These are phyloP conservation scores for Rhyacichthys aspro DNA, from an alignment of 2,797 vertebrate genomes.

Conservation along the genomic window DNA sequence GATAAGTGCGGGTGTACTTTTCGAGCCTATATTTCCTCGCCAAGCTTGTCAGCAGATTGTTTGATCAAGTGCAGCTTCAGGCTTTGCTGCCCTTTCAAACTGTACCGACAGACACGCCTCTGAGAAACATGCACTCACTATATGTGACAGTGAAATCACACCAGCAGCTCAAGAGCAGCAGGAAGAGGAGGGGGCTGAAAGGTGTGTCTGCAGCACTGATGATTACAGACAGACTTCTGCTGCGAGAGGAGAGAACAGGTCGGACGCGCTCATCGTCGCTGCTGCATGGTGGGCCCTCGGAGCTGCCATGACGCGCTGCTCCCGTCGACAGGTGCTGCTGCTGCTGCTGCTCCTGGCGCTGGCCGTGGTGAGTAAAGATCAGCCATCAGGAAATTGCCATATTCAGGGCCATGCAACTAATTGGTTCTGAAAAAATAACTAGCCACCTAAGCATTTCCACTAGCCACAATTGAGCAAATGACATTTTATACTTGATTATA, in stretches of 20 bases:
- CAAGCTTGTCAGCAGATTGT: neutral
- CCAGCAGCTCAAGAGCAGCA: neutral
- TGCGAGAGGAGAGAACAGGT: neutral
- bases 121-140: conserved; percentile 26
- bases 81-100: conserved; percentile 5
- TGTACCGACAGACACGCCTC: conserved; percentile 32
- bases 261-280: neutral
- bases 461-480: too few species aligned
- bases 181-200: neutral
- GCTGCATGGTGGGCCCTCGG: neutral
- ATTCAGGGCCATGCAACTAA: too few species aligned
- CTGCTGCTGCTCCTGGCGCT: conserved; percentile 44
- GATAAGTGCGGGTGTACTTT: too few species aligned
- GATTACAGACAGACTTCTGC: neutral
- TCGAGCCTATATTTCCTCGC: neutral
- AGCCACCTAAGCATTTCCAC: too few species aligned
- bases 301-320: conserved; percentile 47
- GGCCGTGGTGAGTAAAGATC: conserved; percentile 51
- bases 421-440: too few species aligned
- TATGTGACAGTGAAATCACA: conserved; percentile 1
- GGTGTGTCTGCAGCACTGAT: neutral
- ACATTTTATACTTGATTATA: too few species aligned
- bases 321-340: conserved; percentile 17
- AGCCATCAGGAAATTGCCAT: too few species aligned
- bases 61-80: conserved; percentile 10